A percentile compares a stretch with the other conserved stretches of the same genome.
Evolutionary conservation across 2,113 vertebrate species (phyloP).

Genomic region (Leptosomus discolor): DNA sequence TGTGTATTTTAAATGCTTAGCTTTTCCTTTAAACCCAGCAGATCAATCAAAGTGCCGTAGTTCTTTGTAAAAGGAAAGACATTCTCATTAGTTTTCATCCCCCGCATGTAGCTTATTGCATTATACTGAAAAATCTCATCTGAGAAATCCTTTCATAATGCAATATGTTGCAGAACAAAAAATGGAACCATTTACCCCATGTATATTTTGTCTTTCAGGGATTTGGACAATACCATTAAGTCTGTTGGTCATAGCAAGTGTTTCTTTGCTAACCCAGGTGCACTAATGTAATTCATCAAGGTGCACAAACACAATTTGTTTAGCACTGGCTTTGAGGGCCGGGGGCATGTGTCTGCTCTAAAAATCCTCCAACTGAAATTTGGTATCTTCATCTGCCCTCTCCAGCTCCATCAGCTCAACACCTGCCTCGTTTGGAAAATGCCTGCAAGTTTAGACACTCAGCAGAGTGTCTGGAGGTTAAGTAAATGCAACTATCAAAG

Average conservation of each 20-base stretch:
- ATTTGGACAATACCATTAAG: neutral
- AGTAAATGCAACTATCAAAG: neutral
- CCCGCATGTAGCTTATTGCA: neutral
- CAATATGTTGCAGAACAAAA: neutral
- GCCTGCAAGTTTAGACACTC: neutral
- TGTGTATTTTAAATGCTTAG: neutral
- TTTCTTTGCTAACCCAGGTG: neutral
- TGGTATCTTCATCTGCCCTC: neutral
- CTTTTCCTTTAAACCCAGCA: neutral
- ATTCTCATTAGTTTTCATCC: constrained; percentile 23
- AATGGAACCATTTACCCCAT: neutral
- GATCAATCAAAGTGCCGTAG: neutral
- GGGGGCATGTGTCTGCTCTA: neutral
- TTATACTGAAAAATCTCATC: constrained; percentile 12
- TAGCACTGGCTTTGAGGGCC: neutral
- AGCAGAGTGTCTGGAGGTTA: neutral
- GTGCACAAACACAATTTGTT: neutral
- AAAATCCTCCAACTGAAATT: neutral
- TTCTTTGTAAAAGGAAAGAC: neutral
- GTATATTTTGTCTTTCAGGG: neutral
- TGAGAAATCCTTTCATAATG: neutral
- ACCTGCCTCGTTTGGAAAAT: neutral
- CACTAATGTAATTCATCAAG: neutral
- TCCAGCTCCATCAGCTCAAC: neutral
- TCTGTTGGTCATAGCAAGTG: neutral